A percentile compares a stretch with the other conserved stretches of the same genome.
phyloP scores from a whole-genome alignment of 2,113 vertebrate genomes.

The Callopanchax toddi region DNA sequence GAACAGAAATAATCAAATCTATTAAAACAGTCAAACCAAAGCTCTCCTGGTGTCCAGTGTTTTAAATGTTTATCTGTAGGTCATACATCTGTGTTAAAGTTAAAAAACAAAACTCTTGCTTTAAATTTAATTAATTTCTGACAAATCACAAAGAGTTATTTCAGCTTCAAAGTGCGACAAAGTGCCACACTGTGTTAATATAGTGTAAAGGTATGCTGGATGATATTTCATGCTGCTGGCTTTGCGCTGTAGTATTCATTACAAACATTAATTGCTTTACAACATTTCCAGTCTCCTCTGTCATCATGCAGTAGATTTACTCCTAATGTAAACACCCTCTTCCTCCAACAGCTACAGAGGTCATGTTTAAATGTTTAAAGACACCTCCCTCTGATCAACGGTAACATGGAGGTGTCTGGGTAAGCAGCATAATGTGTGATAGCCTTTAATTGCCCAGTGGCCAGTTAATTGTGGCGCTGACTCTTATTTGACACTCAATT shows the following conservation, averaged over 20 bases:
- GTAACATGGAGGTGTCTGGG: conserved; percentile 46
- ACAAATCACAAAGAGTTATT: too few species aligned
- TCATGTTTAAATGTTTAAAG: conserved; percentile 30
- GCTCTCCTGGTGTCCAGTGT: too few species aligned
- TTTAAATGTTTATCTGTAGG: too few species aligned
- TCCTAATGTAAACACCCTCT: conserved; percentile 17
- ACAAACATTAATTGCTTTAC: conserved; percentile 64
- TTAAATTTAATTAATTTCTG: too few species aligned
- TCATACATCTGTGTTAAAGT: too few species aligned
- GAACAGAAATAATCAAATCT: too few species aligned
- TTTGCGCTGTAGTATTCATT: conserved; percentile 41
- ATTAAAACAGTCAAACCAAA: too few species aligned
- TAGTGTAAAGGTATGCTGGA: conserved; percentile 9
- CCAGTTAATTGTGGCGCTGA: conserved; percentile 64
- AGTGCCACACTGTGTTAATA: conserved; percentile 14
- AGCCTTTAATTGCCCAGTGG: conserved; percentile 60
- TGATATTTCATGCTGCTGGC: conserved; percentile 44
- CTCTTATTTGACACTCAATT: conserved; percentile 75
- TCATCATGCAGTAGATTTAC: conserved; percentile 58
- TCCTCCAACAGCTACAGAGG: conserved; percentile 4
- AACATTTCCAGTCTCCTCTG: conserved; percentile 58
- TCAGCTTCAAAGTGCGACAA: too few species aligned
- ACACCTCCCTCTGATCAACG: conserved; percentile 18
- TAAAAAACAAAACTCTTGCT: too few species aligned
- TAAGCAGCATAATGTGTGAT: conserved; percentile 33